These are phyloP conservation scores for Acrobasis consociella DNA, from an alignment of 2,888 invertebrate species.

Conservation along the genomic window DNA sequence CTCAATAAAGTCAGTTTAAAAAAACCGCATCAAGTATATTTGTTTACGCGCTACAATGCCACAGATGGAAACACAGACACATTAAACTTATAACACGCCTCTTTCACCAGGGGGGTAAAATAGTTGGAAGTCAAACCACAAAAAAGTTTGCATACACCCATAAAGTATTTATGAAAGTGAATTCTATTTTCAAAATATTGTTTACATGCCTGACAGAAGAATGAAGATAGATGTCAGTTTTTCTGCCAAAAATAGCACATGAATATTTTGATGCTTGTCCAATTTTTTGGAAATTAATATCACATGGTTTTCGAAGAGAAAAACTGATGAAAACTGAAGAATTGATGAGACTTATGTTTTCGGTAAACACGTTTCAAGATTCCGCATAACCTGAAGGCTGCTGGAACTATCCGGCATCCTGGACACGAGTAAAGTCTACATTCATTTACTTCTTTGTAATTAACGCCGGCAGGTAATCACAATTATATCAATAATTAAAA, in stretches of 20 bases:
- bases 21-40: too few relatives aligned
- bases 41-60: too few relatives aligned
- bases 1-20: too few relatives aligned
- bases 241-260: neutral
- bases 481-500: constrained; percentile 15
- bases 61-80: too few relatives aligned
- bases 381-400: neutral
- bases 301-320: neutral
- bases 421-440: neutral
- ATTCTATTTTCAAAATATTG: neutral
- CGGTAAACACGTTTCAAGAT: neutral
- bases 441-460: neutral
- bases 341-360: neutral
- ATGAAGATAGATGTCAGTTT: neutral
- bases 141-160: too few relatives aligned
- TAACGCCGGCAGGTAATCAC: constrained; percentile 5
- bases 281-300: neutral
- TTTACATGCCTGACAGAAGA: neutral
- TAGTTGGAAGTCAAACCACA: too few relatives aligned
- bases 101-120: too few relatives aligned
- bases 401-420: neutral
- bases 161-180: too few relatives aligned
- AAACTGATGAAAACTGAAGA: neutral
- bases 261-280: neutral
- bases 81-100: too few relatives aligned